Base-by-base conservation (phyloP, 2,888 invertebrate species). In the Theretra japonica region DNA sequence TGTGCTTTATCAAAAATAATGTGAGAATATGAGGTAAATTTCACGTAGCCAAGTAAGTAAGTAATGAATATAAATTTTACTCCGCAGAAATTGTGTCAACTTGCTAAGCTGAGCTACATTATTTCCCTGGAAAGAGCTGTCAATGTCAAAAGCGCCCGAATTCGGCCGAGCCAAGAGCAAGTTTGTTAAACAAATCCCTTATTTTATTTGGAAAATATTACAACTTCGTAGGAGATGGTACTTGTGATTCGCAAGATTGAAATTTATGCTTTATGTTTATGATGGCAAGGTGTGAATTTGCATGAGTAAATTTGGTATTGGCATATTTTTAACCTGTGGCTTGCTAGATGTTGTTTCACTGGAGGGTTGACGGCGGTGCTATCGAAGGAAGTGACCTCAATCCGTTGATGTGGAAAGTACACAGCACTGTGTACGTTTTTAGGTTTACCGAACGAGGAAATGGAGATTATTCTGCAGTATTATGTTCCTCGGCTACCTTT, bases 371-470 rank as follows among this genome's bases (percentile, higher is more conserved):
- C 70, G 68, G 75, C 65, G 56, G 30, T 77, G 73, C 73, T 75
- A 77, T 78, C 70, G 77, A 60, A 72, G 76, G 78, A 73, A 77
- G 77, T 78, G 81, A 81, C 81, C 83, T 77, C 75, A 77, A 83
- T 83, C 78, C 82, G 68, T 69, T 77, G 78, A 77, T 72, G 80
- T 75, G 79, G 80, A 83, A 81, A 70, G 53, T 70, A 60, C 70
- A 62, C 70, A 56, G 60, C 28, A 30, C 11, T 28, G 50, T 70
- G 56, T 57, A 68, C 58, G 56, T 76, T 79, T 78, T 79, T 75
- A 76, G 75, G 68, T 78, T 78, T 74, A 53, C 69, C 74, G 70
- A 74, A 79, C 74, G 71, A 68, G 65, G 71, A 73, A 79, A 71
- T 68, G 62, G 70, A 78, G 73, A 77, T 77, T 76, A 77, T 75